These are phyloP conservation scores for Loriculus beryllinus DNA, from an alignment of 2,797 vertebrate species.

Conservation along the genomic window DNA sequence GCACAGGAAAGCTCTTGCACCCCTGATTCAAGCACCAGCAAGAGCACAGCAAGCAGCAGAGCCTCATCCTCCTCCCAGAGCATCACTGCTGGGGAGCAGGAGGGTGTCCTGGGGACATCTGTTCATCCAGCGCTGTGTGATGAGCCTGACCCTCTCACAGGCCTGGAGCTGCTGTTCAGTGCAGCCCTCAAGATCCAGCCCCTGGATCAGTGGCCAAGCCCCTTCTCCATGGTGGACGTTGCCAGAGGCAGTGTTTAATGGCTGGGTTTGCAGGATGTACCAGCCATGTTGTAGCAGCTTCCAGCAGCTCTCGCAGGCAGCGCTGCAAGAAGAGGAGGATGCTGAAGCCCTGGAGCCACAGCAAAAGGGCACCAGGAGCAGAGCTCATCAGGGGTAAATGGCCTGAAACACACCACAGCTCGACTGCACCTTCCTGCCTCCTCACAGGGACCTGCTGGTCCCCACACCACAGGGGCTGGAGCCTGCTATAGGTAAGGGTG, in stretches of 20 bases:
- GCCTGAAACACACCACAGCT: not conserved
- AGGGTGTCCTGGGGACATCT: not conserved
- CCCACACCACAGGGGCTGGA: not conserved
- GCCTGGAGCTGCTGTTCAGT: not conserved
- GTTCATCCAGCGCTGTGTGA: not conserved
- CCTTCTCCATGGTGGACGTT: not conserved
- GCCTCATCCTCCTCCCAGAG: not conserved
- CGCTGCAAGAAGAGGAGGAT: not conserved
- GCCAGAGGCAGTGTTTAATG: constrained; percentile 32
- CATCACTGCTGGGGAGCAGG: not conserved
- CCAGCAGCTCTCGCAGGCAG: constrained; percentile 40
- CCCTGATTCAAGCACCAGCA: not conserved
- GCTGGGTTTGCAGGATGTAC: constrained; percentile 8
- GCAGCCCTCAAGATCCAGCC: not conserved
- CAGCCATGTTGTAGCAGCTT: constrained; percentile 61
- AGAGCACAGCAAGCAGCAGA: not conserved
- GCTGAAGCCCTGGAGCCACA: not conserved
- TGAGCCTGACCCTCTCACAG: rapidly evolving
- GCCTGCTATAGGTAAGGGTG: not conserved
- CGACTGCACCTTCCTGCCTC: not conserved
- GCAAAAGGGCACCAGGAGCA: not conserved
- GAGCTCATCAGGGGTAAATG: not conserved
- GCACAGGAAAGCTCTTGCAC: rapidly evolving
- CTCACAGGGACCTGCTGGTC: rapidly evolving
- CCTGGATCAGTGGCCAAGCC: not conserved